These are phyloP conservation scores for Diarsia mendica DNA, from an alignment of 2,888 invertebrate genomes.

Conservation along the genomic window DNA sequence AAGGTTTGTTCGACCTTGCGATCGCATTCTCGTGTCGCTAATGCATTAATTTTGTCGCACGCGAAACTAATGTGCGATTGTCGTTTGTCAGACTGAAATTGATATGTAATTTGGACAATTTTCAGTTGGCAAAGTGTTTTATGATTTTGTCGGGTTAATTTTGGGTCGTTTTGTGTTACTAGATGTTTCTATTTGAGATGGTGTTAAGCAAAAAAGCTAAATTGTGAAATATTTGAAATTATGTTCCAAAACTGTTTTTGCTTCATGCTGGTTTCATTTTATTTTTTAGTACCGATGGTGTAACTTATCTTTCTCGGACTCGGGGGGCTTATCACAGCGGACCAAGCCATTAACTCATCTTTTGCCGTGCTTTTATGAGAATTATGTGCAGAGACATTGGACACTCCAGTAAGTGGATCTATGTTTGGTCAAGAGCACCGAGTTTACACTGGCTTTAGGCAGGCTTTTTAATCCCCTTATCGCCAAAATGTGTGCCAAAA, in stretches of 20 bases:
- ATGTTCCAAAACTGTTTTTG: background rate
- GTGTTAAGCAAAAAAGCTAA: background rate
- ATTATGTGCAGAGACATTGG: no score
- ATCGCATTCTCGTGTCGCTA: conserved; percentile 56
- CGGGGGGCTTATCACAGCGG: no score
- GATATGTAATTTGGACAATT: conserved; percentile 59
- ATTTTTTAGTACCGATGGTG: no score
- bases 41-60: conserved; percentile 65
- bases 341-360: no score
- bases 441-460: no score
- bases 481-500: no score
- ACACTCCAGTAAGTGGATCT: no score
- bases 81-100: conserved; percentile 60
- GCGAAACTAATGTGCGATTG: conserved; percentile 55
- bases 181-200: conserved; percentile 13
- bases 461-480: no score
- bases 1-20: conserved; percentile 64
- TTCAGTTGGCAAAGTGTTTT: conserved; percentile 48
- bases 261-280: background rate
- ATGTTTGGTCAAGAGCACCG: no score
- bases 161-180: conserved; percentile 4
- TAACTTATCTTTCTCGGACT: no score
- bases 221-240: background rate
- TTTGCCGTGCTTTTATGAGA: no score
- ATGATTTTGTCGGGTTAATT: conserved; percentile 40